Percentiles rank a stretch among this genome's conserved stretches.
Conservation (phyloP, 1,140 invertebrate species). For the Zaprionus kolodkinae region DNA sequence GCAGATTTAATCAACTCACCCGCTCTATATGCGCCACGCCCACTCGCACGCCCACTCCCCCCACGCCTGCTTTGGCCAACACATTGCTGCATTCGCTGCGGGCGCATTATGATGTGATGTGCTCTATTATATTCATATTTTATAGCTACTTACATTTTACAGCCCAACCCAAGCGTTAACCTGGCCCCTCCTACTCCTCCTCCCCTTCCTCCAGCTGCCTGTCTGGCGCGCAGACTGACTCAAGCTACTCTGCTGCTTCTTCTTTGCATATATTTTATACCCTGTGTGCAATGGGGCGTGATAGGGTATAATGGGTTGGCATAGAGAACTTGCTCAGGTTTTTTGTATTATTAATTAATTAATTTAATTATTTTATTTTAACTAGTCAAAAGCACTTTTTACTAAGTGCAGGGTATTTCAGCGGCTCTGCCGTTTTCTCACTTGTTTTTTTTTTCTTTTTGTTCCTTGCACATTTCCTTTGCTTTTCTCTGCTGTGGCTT, state of each 20-base stretch:
- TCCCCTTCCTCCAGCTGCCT: not conserved
- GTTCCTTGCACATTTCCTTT: slow-evolving; percentile 24
- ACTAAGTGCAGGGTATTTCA: not conserved
- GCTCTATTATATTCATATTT: slow-evolving; percentile 73
- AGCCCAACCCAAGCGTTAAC: slow-evolving; percentile 22
- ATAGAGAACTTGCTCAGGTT: too few species aligned
- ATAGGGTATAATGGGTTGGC: not conserved
- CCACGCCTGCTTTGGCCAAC: not conserved
- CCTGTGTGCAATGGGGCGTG: not conserved
- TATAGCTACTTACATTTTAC: slow-evolving; percentile 72
- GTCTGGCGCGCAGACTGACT: not conserved
- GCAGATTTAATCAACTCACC: slow-evolving; percentile 65
- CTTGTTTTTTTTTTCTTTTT: slow-evolving; percentile 9
- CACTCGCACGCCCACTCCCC: too few species aligned
- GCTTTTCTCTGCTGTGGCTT: slow-evolving; percentile 36
- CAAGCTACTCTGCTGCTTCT: slow-evolving; percentile 2
- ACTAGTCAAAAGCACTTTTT: too few species aligned
- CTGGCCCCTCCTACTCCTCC: not conserved
- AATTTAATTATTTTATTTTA: too few species aligned
- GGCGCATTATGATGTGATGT: slow-evolving; percentile 64
- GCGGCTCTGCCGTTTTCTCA: not conserved
- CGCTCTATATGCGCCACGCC: not conserved
- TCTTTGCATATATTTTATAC: slow-evolving; percentile 6
- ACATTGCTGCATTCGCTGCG: slow-evolving; percentile 43
- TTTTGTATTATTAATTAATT: too few species aligned